A percentile compares a stretch with the other conserved stretches of the same genome.
phyloP scores from a whole-genome alignment of 30 jellyfish, hydroid and myxozoan genomes.

The Aurelia coerulea region DNA sequence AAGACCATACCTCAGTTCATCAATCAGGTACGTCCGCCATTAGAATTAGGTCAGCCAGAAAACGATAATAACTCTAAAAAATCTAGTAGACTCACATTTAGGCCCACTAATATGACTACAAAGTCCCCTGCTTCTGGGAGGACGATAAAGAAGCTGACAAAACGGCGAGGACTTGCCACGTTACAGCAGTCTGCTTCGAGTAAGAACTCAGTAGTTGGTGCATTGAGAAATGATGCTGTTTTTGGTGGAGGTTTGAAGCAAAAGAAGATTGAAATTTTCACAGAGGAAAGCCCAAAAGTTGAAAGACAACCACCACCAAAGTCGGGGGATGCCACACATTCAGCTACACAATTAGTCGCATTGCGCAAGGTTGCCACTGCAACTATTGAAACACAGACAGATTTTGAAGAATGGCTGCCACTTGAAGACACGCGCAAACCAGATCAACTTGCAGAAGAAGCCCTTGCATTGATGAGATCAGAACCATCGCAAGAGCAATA shows the following conservation, averaged over 20 bases:
- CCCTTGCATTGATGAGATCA: conserved; percentile 73
- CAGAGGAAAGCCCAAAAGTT: conserved; percentile 4
- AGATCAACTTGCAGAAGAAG: conserved; percentile 80
- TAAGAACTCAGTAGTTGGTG: conserved; percentile 56
- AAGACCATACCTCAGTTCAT: conserved; percentile 52
- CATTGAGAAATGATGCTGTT: conserved; percentile 3
- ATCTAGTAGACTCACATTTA: conserved; percentile 16
- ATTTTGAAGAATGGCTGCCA: conserved; percentile 69
- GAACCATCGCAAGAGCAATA: conserved; percentile 76
- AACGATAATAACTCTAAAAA: neutral
- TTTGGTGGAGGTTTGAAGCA: conserved; percentile 13
- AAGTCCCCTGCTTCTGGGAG: conserved; percentile 44
- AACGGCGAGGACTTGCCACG: conserved; percentile 84
- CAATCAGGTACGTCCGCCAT: conserved; percentile 43
- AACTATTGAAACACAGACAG: conserved; percentile 50
- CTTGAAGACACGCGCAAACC: conserved; percentile 20
- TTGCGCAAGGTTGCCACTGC: neutral
- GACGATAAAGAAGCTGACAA: conserved; percentile 30
- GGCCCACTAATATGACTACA: conserved; percentile 34
- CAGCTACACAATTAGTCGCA: neutral
- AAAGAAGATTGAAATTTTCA: conserved; percentile 36
- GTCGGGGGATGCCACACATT: neutral
- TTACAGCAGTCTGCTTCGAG: conserved; percentile 76
- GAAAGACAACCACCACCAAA: neutral
- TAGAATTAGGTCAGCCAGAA: neutral